A percentile compares a stretch with the other conserved stretches of the same genome.
These are phyloP conservation scores for Pristionchus arcanus DNA, from an alignment of 2,888 invertebrate species.

Conservation along the genomic window DNA sequence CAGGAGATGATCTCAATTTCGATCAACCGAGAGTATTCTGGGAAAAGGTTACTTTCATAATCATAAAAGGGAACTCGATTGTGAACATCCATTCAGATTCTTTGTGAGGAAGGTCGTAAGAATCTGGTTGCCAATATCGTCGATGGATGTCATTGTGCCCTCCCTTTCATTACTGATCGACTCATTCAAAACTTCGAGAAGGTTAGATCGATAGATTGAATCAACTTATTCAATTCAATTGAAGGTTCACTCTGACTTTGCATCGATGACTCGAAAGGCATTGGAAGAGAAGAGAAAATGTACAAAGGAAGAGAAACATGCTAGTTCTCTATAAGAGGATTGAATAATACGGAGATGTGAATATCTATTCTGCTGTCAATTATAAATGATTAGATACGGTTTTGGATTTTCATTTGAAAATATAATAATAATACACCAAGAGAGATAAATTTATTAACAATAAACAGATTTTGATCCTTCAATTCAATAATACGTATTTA, in stretches of 20 bases:
- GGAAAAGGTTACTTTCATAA: conserved; percentile 88
- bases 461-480: not conserved
- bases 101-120: not conserved
- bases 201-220: not conserved
- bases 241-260: not conserved
- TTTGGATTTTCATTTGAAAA: not conserved
- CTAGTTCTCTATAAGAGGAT: not conserved
- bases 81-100: conserved; percentile 13
- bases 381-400: not conserved
- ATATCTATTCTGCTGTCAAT: not conserved
- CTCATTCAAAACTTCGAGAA: conserved; percentile 25
- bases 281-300: conserved; percentile 21
- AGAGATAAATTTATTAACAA: not conserved
- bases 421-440: not conserved
- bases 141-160: not conserved
- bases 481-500: too few relatives aligned
- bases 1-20: conserved; percentile 91
- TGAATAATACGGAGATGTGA: not conserved
- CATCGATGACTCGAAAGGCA: not conserved
- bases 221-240: not conserved
- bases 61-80: conserved; percentile 88
- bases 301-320: not conserved
- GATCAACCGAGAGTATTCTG: conserved; percentile 90
- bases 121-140: conserved; percentile 13
- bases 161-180: conserved; percentile 23